These are phyloP conservation scores for Montifringilla adamsi DNA, from an alignment of 2,113 vertebrate genomes.

Conservation along the genomic window DNA sequence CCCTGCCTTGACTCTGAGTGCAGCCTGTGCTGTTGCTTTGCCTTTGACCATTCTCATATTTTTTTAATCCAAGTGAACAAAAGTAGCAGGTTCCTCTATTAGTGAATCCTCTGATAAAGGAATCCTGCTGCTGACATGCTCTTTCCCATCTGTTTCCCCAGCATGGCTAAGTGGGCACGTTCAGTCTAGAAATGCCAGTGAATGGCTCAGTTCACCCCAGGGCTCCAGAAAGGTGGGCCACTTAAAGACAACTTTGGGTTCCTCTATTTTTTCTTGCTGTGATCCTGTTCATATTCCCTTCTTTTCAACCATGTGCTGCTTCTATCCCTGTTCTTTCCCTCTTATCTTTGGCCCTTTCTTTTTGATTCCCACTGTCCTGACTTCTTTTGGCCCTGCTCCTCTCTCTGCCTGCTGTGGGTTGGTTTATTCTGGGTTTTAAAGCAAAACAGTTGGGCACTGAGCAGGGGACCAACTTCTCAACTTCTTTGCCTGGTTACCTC, in stretches of 20 bases:
- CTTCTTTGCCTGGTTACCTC: background rate
- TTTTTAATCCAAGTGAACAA: background rate
- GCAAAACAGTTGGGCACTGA: background rate
- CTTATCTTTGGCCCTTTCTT: background rate
- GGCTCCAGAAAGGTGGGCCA: conserved; percentile 11
- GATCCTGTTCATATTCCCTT: background rate
- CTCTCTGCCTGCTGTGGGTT: background rate
- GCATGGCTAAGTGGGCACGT: background rate
- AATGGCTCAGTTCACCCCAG: conserved; percentile 6
- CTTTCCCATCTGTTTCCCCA: background rate
- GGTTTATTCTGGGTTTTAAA: background rate
- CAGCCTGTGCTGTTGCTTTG: background rate
- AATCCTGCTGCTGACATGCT: background rate
- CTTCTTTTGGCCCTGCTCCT: background rate
- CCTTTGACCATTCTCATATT: background rate
- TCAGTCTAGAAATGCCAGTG: conserved; percentile 15
- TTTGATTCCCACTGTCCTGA: background rate
- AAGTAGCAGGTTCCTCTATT: background rate
- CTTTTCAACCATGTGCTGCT: background rate
- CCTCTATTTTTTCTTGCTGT: background rate
- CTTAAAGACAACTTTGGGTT: background rate
- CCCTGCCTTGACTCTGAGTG: background rate
- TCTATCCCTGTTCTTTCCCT: background rate
- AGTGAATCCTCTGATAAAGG: background rate
- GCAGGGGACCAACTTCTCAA: background rate